Conservation (phyloP, 2,797 vertebrate species). For the Lagodon rhomboides region DNA sequence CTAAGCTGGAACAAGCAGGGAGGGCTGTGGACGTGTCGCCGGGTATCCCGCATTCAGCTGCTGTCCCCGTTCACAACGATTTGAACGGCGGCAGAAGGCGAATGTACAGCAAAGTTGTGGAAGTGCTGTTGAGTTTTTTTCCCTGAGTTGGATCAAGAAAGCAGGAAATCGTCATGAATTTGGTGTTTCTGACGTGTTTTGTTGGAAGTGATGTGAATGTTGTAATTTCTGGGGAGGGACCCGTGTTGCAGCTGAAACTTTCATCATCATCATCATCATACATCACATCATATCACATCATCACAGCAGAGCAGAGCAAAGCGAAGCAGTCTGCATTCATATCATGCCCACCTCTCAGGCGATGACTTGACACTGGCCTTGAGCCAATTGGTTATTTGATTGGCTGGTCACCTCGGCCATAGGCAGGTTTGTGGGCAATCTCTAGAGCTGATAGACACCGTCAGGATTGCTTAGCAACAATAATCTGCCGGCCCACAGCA, state of each 20-base stretch:
- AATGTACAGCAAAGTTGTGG: slow-evolving; percentile 24
- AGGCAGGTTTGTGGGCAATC: slow-evolving; percentile 65
- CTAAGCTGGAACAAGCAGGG: slow-evolving; percentile 28
- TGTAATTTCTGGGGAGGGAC: slow-evolving; percentile 6
- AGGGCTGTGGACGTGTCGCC: not conserved
- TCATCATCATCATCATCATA: slow-evolving; percentile 14
- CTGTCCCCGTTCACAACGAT: not conserved
- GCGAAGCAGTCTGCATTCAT: slow-evolving; percentile 23
- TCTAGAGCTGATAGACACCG: slow-evolving; percentile 66
- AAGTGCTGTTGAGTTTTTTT: slow-evolving; percentile 45
- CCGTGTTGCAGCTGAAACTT: slow-evolving; percentile 53
- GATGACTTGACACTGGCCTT: slow-evolving; percentile 67
- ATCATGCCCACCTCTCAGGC: slow-evolving; percentile 31
- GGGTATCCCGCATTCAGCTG: not conserved
- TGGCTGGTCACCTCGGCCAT: slow-evolving; percentile 67
- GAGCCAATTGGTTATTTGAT: slow-evolving; percentile 67
- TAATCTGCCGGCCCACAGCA: slow-evolving; percentile 53
- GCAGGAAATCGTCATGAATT: not conserved
- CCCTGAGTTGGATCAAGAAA: slow-evolving; percentile 5
- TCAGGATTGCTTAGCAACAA: slow-evolving; percentile 82
- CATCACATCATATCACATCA: not conserved
- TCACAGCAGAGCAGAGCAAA: not conserved
- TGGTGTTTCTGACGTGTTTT: not conserved
- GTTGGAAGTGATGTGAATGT: not conserved
- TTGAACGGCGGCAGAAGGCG: slow-evolving; percentile 7